Percentiles rank a stretch among this genome's conserved stretches.
These are phyloP conservation scores for Miniopterus natalensis DNA, from an alignment of 2,113 vertebrate genomes.

Conservation along the genomic window DNA sequence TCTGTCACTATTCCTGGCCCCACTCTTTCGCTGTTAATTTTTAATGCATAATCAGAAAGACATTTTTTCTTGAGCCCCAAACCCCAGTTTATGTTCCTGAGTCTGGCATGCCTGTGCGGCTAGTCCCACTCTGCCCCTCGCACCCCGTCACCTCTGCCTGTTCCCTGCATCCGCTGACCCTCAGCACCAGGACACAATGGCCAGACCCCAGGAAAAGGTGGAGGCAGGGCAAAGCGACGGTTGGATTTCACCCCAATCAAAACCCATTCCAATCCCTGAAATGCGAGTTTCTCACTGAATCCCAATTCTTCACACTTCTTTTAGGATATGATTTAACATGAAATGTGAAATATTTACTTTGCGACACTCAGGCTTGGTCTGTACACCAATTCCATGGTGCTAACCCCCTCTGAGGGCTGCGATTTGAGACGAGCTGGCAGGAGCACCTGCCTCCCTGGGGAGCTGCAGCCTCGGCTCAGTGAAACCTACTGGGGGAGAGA, in stretches of 20 bases:
- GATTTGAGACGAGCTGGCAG: not conserved
- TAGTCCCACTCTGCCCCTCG: rapidly evolving
- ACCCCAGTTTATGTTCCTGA: not conserved
- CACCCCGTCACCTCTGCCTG: not conserved
- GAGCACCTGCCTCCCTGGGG: not conserved
- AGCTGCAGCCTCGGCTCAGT: not conserved
- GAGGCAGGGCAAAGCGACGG: not conserved
- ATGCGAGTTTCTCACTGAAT: constrained; percentile 74
- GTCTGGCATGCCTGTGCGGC: not conserved
- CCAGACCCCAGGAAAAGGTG: not conserved
- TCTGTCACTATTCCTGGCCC: not conserved
- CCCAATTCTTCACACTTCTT: constrained; percentile 77
- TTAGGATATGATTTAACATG: constrained; percentile 76
- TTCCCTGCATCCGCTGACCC: rapidly evolving
- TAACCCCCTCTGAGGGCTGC: constrained; percentile 33
- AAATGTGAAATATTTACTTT: constrained; percentile 79
- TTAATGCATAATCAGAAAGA: not conserved
- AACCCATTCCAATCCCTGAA: constrained; percentile 56
- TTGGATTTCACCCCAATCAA: not conserved
- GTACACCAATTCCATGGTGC: not conserved
- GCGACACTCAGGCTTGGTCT: constrained; percentile 28
- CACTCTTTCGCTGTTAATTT: not conserved
- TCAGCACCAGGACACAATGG: too few relatives aligned
- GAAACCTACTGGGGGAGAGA: not conserved
- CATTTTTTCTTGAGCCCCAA: not conserved